Base-by-base conservation (phyloP, 2,888 invertebrate species). In the Heliconius aoede region DNA sequence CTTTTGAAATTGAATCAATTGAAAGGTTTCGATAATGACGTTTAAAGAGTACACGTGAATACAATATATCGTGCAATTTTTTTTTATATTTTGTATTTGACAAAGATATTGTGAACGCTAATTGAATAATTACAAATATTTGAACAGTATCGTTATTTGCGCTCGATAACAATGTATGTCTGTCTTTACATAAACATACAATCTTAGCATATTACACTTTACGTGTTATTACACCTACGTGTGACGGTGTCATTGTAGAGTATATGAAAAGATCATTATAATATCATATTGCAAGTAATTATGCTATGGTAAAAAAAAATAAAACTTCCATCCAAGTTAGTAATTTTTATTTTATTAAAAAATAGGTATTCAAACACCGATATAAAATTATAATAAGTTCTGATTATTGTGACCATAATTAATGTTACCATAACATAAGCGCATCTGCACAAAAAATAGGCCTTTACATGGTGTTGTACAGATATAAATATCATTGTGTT, bases 351-450 rank as follows among this genome's bases (percentile, higher is more conserved):
- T 93, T 93, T 93, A 92, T 92, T 93, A 90, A 93, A 72, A 90
- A 94, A 94, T 93, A 93, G 88, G 89, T 91, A 88, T 91, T 88
- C 89, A 90, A 89, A 91, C 91, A 91, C 88, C 89, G 88, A 90
- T 90, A 92, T 89, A 93, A 91, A 93, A 92, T 89, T 87, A 92
- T 91, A 90, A 89, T 88, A 84, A 83, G 83, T 82, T 83, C 84
- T 83, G 83, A 81, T 84, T 82, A 83, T 84, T 84, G 83, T 84
- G 77, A 81, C 81, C 77, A 77, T 77, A 82, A 80, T 81, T 82
- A 82, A 81, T 84, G 81, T 85, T 78, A 73, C 79, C 68, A 75
- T 80, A 81, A 80, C 78, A 80, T 77, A 81, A 81, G 64, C 68
- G 67, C 68, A 74, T 68, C 75, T 78, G 86, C 86, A 86, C 82